These are phyloP conservation scores for Halcyon senegalensis DNA, from an alignment of 2,113 vertebrate genomes.

Conservation along the genomic window DNA sequence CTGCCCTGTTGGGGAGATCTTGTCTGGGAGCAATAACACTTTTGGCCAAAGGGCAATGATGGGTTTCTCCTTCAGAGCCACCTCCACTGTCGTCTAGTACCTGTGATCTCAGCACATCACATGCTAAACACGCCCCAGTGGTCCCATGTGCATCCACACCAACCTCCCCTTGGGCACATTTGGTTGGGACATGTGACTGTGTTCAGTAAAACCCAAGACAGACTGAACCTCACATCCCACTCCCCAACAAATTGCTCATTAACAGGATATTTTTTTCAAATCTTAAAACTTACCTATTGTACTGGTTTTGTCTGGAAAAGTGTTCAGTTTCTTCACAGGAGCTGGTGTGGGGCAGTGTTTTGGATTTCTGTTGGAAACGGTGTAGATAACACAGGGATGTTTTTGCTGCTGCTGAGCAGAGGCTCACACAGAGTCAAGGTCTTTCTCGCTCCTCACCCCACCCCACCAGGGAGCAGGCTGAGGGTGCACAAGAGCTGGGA, in stretches of 20 bases:
- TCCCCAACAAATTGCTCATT: neutral
- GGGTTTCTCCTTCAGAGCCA: neutral
- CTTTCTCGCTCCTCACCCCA: neutral
- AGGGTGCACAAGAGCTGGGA: neutral
- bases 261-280: neutral
- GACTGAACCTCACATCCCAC: neutral
- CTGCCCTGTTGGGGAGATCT: neutral
- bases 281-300: neutral
- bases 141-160: neutral
- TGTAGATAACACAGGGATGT: neutral
- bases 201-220: neutral
- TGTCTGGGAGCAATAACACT: neutral
- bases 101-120: accelerated
- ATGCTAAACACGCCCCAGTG: neutral
- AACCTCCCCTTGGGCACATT: neutral
- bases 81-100: too few relatives aligned
- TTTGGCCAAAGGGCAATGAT: neutral
- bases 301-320: neutral
- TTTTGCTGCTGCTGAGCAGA: neutral
- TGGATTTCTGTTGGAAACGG: neutral
- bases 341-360: neutral
- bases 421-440: neutral
- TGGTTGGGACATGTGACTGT: neutral
- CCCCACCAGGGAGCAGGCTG: neutral
- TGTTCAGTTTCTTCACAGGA: neutral